phyloP scores from a whole-genome alignment of 2,888 invertebrate genomes.

The Eristalis intricaria region DNA sequence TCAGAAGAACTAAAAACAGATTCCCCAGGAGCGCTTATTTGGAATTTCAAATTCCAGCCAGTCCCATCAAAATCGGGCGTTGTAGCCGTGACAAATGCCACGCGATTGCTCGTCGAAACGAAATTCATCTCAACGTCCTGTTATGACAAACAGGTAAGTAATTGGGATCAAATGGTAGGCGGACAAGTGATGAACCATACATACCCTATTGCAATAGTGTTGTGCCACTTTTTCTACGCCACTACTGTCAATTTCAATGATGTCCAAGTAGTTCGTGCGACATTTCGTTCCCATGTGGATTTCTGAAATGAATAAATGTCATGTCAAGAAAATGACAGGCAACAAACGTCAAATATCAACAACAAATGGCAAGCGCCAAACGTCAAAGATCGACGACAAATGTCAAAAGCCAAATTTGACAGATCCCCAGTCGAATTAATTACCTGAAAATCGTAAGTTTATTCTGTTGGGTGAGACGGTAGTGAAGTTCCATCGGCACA shows the following conservation, averaged over 20 bases:
- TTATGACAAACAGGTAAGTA: neutral
- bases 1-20: neutral
- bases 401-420: neutral
- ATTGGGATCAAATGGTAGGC: too few relatives aligned
- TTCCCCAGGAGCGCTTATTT: neutral
- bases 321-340: neutral
- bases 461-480: slow-evolving; percentile 81
- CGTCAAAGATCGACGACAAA: neutral
- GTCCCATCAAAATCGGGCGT: slow-evolving; percentile 87
- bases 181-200: neutral
- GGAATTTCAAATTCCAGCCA: slow-evolving; percentile 83
- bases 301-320: slow-evolving; percentile 74
- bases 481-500: slow-evolving; percentile 85
- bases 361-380: too few relatives aligned
- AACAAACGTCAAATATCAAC: too few relatives aligned
- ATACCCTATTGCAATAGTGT: slow-evolving; percentile 80
- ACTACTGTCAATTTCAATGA: slow-evolving; percentile 83
- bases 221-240: slow-evolving; percentile 76
- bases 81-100: slow-evolving; percentile 82
- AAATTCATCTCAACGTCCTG: slow-evolving; percentile 78
- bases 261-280: slow-evolving; percentile 84
- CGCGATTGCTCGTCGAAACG: slow-evolving; percentile 76
- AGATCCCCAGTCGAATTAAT: neutral
- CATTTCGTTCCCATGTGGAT: slow-evolving; percentile 87
- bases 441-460: slow-evolving; percentile 72